A percentile compares a stretch with the other conserved stretches of the same genome.
Conservation (phyloP, 2,797 vertebrate genomes). For the Lemur catta region DNA sequence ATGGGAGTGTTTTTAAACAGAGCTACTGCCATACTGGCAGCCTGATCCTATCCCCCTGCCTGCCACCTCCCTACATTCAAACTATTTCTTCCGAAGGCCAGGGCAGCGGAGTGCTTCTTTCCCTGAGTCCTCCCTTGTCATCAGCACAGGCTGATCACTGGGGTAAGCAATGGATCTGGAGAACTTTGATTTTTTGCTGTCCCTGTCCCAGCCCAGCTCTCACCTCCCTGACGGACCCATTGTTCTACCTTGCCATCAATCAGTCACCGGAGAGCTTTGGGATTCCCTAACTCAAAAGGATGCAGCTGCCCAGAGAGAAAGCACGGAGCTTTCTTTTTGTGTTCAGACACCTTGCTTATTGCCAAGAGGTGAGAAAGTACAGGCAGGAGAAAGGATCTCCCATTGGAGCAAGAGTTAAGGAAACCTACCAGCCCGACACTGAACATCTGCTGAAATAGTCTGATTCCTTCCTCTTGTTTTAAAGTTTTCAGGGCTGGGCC, state of each 20-base stretch:
- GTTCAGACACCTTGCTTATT: neutral
- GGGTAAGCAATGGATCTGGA: neutral
- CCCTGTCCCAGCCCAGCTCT: neutral
- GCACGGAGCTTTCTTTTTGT: neutral
- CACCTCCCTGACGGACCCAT: neutral
- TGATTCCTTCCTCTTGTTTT: neutral
- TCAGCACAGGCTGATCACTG: neutral
- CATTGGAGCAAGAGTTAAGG: neutral
- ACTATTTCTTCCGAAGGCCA: neutral
- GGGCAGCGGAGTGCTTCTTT: neutral
- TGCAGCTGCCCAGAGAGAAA: neutral
- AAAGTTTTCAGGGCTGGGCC: neutral
- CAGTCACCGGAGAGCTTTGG: neutral
- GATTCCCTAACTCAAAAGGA: neutral
- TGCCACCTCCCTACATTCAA: neutral
- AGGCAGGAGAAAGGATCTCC: neutral
- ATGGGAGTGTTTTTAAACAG: conserved; percentile 71
- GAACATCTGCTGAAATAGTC: neutral
- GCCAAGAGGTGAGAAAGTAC: neutral
- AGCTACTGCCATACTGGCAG: conserved; percentile 1
- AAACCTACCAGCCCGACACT: neutral
- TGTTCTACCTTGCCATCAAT: neutral
- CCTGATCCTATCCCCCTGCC: neutral
- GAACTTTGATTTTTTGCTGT: neutral
- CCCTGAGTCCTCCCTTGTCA: neutral